Evolutionary conservation across 2,888 invertebrate genomes (phyloP).

Genomic region (Eilema sororculum): DNA sequence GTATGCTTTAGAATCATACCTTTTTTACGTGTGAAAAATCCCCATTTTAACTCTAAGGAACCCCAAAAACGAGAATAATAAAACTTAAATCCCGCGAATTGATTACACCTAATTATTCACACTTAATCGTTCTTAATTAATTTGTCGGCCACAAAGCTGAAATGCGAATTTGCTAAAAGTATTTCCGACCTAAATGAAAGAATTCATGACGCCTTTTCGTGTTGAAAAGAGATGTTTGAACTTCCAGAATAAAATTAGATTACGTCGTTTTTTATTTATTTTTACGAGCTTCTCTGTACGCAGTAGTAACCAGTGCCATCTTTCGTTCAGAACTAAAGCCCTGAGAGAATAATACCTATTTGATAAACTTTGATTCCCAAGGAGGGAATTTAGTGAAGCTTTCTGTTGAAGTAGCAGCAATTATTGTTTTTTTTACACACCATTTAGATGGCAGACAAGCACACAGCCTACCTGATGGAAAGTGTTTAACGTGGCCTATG

Average conservation of each 20-base stretch:
- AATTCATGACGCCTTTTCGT: constrained; percentile 2
- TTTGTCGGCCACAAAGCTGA: not conserved
- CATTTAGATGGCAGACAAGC: too few species aligned
- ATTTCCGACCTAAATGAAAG: constrained; percentile 8
- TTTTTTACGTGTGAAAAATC: too few species aligned
- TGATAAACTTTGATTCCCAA: not conserved
- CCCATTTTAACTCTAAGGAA: too few species aligned
- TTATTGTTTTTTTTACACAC: too few species aligned
- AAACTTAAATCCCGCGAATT: constrained; percentile 3
- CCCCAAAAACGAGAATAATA: constrained; percentile 3
- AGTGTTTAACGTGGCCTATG: too few species aligned
- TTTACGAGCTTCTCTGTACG: not conserved
- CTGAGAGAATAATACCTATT: not conserved
- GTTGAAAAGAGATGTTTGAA: constrained; percentile 7
- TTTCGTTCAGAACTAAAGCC: not conserved
- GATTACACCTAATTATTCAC: constrained; percentile 10
- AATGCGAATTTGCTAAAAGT: constrained; percentile 13
- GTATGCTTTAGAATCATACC: too few species aligned
- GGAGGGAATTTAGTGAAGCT: not conserved
- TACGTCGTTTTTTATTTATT: not conserved
- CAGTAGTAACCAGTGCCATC: not conserved
- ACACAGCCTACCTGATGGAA: too few species aligned
- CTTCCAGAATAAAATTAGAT: not conserved
- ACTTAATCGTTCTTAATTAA: constrained; percentile 16
- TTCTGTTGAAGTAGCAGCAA: not conserved